Conservation (phyloP, 2,888 invertebrate species). For the Drosophila multiciliata region DNA sequence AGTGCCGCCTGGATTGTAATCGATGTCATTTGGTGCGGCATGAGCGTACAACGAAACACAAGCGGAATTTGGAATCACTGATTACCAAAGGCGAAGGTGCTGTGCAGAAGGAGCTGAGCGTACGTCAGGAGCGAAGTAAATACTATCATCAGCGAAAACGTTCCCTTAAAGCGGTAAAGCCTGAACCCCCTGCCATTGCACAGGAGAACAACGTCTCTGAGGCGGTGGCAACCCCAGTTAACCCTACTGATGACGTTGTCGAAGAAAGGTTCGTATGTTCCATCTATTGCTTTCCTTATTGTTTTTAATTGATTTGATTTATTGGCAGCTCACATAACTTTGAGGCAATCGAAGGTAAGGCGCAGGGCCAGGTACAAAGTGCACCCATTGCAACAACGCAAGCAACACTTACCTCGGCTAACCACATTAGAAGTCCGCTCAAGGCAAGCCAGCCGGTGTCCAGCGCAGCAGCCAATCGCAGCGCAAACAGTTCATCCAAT, state of each 20-base stretch:
- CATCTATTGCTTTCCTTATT: neutral
- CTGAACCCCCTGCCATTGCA: neutral
- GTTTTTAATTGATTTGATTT: neutral
- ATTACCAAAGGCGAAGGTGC: slow-evolving; percentile 79
- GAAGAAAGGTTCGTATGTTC: slow-evolving; percentile 46
- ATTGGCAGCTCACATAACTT: slow-evolving; percentile 26
- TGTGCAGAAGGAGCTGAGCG: slow-evolving; percentile 73
- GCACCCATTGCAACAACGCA: slow-evolving; percentile 5
- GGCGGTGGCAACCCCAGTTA: slow-evolving; percentile 20
- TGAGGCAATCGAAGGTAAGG: slow-evolving; percentile 12
- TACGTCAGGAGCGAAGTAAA: slow-evolving; percentile 81
- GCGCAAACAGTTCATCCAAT: slow-evolving; percentile 16
- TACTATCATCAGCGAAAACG: slow-evolving; percentile 78
- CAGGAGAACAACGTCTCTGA: slow-evolving; percentile 20
- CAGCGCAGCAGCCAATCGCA: slow-evolving; percentile 12
- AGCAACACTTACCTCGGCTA: slow-evolving; percentile 2
- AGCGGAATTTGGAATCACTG: slow-evolving; percentile 78
- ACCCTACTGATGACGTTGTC: slow-evolving; percentile 17
- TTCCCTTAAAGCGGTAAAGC: slow-evolving; percentile 32
- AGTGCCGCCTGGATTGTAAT: slow-evolving; percentile 82
- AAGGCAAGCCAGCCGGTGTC: slow-evolving; percentile 15
- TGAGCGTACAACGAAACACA: slow-evolving; percentile 82
- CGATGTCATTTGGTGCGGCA: slow-evolving; percentile 82
- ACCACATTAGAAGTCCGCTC: neutral
- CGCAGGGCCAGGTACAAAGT: slow-evolving; percentile 28